Evolutionary conservation across 2,113 vertebrate species (phyloP), one percentile per base, ranked within the genome.

Genomic region (Mormoops blainvillei): DNA sequence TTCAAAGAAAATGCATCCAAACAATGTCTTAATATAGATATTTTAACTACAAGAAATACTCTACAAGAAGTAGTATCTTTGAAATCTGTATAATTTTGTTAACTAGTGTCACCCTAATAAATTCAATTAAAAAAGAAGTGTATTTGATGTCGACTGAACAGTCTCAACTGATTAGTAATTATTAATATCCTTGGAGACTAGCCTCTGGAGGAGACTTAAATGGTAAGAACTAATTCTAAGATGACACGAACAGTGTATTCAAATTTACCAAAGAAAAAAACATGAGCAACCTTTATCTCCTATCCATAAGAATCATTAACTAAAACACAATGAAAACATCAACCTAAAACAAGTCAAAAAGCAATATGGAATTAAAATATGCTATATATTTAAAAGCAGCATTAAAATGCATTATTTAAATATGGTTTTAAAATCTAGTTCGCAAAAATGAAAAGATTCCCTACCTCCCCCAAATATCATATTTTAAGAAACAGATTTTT

Each of bases 401-500:
- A 81, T 91, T 95, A 78, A 96, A 96, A 87, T 83, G 14, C 2
- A 91, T 68, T 67, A 61, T 33, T 73, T 78, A 90, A 65, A 94
- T 78, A 31, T 78, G 70, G 82, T 77, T 91, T 24, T 1, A 4
- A 93, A 96, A 68, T 50, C 38, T 61, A 93, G 36, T 74, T 87
- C 19, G 80, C 54, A 93, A 85, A 94, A 94, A 95, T 41, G 33
- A 61, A 70, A 96, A 80, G 36, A 94, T 67, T 93, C 6, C 38
- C 7, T 84, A 73, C 18, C 5, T 45, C 33, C 33, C 41, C 28
- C 6, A 68, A 65, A 74, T 96, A 93, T 54, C 19, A 33, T 80
- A 90, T 82, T 95, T 94, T 93, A 94, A 82, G 71, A 95, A 96
- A 91, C 33, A 84, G 24, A 70, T 43, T 94, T 71, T 36, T 92